phyloP scores from a whole-genome alignment of 2,888 invertebrate genomes.

The Prosopocoilus inquinatus region DNA sequence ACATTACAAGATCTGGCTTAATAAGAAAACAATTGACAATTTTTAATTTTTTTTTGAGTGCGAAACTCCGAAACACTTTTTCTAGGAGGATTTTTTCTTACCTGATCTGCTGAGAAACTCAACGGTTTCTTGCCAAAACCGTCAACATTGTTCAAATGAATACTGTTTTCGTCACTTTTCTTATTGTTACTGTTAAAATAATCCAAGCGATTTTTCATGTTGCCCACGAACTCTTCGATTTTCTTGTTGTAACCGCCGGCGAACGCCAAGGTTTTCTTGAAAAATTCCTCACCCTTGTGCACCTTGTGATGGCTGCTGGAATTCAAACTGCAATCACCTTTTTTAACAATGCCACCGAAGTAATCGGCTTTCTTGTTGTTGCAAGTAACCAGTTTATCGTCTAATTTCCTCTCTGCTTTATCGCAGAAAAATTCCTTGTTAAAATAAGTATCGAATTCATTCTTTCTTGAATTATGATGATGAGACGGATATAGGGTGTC shows the following conservation, averaged over 20 bases:
- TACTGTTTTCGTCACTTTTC: slow-evolving; percentile 33
- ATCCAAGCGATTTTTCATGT: slow-evolving; percentile 37
- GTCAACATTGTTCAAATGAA: slow-evolving; percentile 43
- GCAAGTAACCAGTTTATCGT: slow-evolving; percentile 29
- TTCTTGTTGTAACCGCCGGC: slow-evolving; percentile 30
- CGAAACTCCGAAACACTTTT: too few species aligned
- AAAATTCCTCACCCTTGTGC: slow-evolving; percentile 28
- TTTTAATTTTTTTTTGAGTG: too few species aligned
- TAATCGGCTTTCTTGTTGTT: slow-evolving; percentile 28
- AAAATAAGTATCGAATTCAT: slow-evolving; percentile 24
- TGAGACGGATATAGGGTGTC: slow-evolving; percentile 19
- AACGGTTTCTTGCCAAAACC: slow-evolving; percentile 47
- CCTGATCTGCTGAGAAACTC: slow-evolving; percentile 60
- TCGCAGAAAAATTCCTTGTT: slow-evolving; percentile 16
- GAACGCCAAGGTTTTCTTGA: slow-evolving; percentile 27
- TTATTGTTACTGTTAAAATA: slow-evolving; percentile 41
- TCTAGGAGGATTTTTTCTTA: slow-evolving; percentile 42
- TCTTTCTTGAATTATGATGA: slow-evolving; percentile 7
- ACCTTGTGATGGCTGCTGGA: slow-evolving; percentile 29
- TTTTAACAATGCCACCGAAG: slow-evolving; percentile 9
- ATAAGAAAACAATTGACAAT: too few species aligned
- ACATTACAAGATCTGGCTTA: too few species aligned
- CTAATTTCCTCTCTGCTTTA: slow-evolving; percentile 23
- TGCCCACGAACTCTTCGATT: slow-evolving; percentile 33
- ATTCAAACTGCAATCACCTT: slow-evolving; percentile 17